Evolutionary conservation across 2,888 invertebrate species (phyloP).

Genomic region (Pediacus dermestoides): DNA sequence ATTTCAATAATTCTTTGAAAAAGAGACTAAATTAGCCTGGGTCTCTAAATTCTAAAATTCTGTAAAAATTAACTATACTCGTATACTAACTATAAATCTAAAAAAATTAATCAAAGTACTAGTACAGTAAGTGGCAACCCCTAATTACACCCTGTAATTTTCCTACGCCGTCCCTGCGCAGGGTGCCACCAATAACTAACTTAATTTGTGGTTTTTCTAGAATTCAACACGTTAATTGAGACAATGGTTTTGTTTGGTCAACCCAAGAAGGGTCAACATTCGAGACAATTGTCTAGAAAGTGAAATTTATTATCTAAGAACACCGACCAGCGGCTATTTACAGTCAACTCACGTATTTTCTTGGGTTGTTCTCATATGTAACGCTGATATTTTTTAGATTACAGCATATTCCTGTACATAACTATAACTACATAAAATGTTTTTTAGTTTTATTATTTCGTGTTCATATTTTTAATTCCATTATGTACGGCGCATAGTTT

Average conservation of each 20-base stretch:
- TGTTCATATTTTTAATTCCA: conserved; percentile 13
- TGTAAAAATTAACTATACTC: no score
- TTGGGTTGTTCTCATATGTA: conserved; percentile 27
- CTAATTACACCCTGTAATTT: no score
- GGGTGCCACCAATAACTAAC: no score
- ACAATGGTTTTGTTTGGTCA: conserved; percentile 26
- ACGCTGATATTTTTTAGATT: conserved; percentile 28
- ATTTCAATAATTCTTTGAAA: no score
- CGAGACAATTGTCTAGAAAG: conserved; percentile 21
- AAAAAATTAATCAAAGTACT: no score
- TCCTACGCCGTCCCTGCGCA: no score
- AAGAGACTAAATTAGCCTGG: no score
- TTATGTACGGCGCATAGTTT: no score
- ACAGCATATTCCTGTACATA: conserved; percentile 24
- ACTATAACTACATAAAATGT: conserved; percentile 26
- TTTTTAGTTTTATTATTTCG: conserved; percentile 12
- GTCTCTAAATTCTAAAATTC: no score
- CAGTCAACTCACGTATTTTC: conserved; percentile 25
- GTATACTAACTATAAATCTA: no score
- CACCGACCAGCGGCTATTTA: conserved; percentile 20
- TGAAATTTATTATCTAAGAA: conserved; percentile 23
- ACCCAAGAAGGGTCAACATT: conserved; percentile 20
- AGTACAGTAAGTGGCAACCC: no score
- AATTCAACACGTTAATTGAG: conserved; percentile 18
- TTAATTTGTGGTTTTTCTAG: conserved; percentile 5